These are phyloP conservation scores for Mormyrops boulengeri DNA, from an alignment of 2,797 vertebrate species.

Conservation along the genomic window DNA sequence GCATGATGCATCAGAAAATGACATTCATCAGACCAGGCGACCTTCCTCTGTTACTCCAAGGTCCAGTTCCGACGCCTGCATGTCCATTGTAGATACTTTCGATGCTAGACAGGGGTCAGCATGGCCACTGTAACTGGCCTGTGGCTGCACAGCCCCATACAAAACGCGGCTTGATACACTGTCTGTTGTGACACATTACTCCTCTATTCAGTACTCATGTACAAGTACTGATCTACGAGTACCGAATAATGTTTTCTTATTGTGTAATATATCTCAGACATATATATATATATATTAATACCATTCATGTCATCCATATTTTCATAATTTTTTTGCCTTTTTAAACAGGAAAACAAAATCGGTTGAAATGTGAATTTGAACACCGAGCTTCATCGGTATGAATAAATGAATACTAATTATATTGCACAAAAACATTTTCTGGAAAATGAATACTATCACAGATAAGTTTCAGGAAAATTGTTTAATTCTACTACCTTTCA, in stretches of 20 bases:
- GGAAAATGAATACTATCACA: neutral
- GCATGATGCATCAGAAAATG: neutral
- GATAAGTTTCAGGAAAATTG: neutral
- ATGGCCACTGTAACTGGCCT: neutral
- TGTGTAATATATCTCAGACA: neutral
- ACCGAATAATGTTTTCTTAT: neutral
- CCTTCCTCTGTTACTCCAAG: neutral
- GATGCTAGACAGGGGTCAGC: neutral
- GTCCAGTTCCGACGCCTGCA: neutral
- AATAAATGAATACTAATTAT: neutral
- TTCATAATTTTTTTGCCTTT: neutral
- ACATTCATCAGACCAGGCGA: neutral
- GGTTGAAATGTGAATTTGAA: neutral
- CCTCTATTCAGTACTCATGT: neutral
- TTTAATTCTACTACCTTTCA: neutral
- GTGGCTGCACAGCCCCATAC: neutral
- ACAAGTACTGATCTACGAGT: neutral
- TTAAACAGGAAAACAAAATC: neutral
- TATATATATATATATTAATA: neutral
- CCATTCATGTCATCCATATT: neutral
- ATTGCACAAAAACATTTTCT: neutral
- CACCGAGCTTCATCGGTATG: neutral
- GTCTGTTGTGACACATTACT: neutral
- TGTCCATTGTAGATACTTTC: neutral
- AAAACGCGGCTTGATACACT: neutral